Evolutionary conservation across 2,888 invertebrate genomes (phyloP).

Genomic region (Tiliacea aurago): DNA sequence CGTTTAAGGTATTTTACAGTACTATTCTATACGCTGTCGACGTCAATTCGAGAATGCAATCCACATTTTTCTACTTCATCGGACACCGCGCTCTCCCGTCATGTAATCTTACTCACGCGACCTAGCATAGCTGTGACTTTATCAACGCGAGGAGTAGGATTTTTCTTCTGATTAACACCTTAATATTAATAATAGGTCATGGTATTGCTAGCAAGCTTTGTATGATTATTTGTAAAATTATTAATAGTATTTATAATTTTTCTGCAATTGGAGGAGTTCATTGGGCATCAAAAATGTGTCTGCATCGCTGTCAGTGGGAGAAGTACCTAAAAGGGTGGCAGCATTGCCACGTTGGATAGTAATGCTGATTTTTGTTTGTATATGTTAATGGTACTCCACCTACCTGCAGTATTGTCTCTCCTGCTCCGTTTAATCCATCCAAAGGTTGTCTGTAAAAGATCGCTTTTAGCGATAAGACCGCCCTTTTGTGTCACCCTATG

Average conservation of each 20-base stretch:
- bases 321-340: neutral
- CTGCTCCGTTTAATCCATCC: no score
- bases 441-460: no score
- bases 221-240: neutral
- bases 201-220: no score
- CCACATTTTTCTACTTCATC: slow-evolving; percentile 17
- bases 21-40: slow-evolving; percentile 10
- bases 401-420: no score
- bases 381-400: no score
- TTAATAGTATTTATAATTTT: neutral
- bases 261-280: neutral
- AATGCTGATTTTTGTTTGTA: no score
- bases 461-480: no score
- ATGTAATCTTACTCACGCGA: slow-evolving; percentile 29
- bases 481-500: no score
- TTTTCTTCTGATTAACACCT: neutral
- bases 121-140: slow-evolving; percentile 2
- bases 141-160: neutral
- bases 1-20: neutral
- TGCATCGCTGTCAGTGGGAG: neutral
- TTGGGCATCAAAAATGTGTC: neutral
- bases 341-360: neutral
- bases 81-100: slow-evolving; percentile 1
- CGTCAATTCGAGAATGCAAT: slow-evolving; percentile 1
- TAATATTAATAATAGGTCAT: neutral